A percentile compares a stretch with the other conserved stretches of the same genome.
phyloP scores from a whole-genome alignment of 2,888 invertebrate species.

The Holacanthella duospinosa region DNA sequence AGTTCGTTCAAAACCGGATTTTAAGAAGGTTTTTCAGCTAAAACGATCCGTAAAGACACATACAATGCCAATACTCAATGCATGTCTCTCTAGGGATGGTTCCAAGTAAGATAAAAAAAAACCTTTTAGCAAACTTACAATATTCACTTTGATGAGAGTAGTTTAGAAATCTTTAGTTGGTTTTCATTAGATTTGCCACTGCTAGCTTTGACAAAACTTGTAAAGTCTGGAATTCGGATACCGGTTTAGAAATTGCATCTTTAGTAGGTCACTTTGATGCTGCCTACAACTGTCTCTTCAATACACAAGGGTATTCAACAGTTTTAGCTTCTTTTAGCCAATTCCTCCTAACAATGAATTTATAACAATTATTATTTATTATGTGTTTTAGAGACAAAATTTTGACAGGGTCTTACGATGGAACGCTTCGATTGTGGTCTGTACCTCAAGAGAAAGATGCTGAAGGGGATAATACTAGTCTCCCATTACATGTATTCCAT shows the following conservation, averaged over 20 bases:
- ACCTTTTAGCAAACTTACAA: neutral
- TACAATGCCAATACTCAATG: conserved; percentile 60
- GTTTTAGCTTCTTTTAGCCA: no score
- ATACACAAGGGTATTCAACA: conserved; percentile 66
- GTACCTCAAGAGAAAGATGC: conserved; percentile 52
- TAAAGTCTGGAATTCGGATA: conserved; percentile 66
- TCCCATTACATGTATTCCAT: conserved; percentile 53
- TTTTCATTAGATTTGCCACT: conserved; percentile 56
- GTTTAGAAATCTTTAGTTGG: no score
- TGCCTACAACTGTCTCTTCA: conserved; percentile 67
- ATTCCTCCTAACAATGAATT: conserved; percentile 37
- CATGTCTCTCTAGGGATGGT: conserved; percentile 59
- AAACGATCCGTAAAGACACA: conserved; percentile 57
- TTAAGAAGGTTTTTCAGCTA: conserved; percentile 52
- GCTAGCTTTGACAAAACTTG: conserved; percentile 78
- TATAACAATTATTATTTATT: no score
- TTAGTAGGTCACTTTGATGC: conserved; percentile 68
- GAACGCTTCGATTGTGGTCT: conserved; percentile 65
- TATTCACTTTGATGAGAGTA: conserved; percentile 10
- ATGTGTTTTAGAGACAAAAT: conserved; percentile 51
- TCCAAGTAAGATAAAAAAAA: conserved; percentile 44
- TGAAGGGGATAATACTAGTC: conserved; percentile 9
- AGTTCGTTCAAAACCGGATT: conserved; percentile 52
- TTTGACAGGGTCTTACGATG: conserved; percentile 70
- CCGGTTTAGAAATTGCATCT: conserved; percentile 57